A percentile compares a stretch with the other conserved stretches of the same genome.
Conservation (phyloP, 2,113 vertebrate species). For the Dendrocopos noguchii region DNA sequence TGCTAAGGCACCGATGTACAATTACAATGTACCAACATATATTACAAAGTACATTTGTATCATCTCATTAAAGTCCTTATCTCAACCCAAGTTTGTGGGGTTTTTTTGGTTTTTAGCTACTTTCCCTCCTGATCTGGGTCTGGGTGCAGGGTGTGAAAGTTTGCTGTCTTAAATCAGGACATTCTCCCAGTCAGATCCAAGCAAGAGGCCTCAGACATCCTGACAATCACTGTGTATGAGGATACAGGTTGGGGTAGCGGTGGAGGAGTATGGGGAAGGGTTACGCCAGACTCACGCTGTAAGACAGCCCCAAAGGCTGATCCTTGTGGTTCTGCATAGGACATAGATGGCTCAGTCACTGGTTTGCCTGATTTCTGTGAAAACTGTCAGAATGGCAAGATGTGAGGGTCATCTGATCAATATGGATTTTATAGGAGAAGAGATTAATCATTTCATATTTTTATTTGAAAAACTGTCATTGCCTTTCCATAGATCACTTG, state of each 20-base stretch:
- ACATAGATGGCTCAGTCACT: neutral
- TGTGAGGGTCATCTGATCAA: neutral
- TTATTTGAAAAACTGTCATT: neutral
- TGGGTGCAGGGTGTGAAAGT: too few species aligned
- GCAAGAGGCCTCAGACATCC: neutral
- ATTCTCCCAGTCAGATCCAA: neutral
- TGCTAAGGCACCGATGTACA: too few species aligned
- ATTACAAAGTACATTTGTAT: too few species aligned
- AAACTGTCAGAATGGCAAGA: neutral
- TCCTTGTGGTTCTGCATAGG: neutral
- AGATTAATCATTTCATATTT: neutral
- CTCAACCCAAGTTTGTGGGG: too few species aligned
- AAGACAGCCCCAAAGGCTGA: accelerated
- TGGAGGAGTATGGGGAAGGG: neutral
- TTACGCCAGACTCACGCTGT: neutral
- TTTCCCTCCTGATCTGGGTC: too few species aligned
- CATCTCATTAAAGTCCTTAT: too few species aligned
- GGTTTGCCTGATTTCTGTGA: neutral
- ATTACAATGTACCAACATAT: too few species aligned
- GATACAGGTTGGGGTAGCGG: neutral
- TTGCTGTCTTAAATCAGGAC: too few species aligned
- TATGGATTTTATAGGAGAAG: neutral
- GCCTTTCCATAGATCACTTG: neutral
- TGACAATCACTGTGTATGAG: neutral
- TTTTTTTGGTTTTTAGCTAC: too few species aligned